phyloP scores from a whole-genome alignment of 2,888 invertebrate genomes.

The Lasioglossum leucozonium region DNA sequence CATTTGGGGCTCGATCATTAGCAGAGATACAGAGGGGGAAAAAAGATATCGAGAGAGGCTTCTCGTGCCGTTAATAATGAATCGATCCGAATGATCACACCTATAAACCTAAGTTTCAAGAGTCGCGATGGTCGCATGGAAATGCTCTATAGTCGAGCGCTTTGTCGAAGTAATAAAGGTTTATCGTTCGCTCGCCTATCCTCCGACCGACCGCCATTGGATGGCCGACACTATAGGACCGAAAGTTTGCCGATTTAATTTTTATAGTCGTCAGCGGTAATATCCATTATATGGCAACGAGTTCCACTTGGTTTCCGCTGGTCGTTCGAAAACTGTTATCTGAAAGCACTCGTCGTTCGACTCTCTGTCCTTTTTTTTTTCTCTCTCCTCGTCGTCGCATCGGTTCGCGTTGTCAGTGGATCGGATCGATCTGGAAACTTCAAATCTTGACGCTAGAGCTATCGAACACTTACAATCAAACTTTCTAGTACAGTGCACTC shows the following conservation, averaged over 20 bases:
- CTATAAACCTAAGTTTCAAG: conserved; percentile 48
- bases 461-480: not conserved
- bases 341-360: conserved; percentile 29
- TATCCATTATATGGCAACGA: conserved; percentile 66
- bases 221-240: conserved; percentile 47
- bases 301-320: conserved; percentile 52
- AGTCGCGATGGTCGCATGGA: conserved; percentile 46
- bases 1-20: not conserved
- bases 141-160: conserved; percentile 50
- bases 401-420: not conserved
- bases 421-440: not conserved
- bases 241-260: conserved; percentile 75
- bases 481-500: not conserved
- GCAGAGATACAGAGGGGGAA: not conserved
- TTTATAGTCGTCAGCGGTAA: conserved; percentile 69
- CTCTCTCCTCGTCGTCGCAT: not conserved
- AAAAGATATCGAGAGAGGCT: not conserved
- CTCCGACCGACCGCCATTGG: conserved; percentile 58
- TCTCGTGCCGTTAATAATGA: conserved; percentile 33
- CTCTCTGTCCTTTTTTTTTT: not conserved
- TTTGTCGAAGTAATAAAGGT: conserved; percentile 71
- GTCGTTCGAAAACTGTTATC: conserved; percentile 63
- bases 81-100: conserved; percentile 58
- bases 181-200: conserved; percentile 68
- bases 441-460: not conserved